A percentile compares a stretch with the other conserved stretches of the same genome.
phyloP scores from a whole-genome alignment of 2,113 vertebrate genomes.

The human (Homo sapiens) region DNA sequence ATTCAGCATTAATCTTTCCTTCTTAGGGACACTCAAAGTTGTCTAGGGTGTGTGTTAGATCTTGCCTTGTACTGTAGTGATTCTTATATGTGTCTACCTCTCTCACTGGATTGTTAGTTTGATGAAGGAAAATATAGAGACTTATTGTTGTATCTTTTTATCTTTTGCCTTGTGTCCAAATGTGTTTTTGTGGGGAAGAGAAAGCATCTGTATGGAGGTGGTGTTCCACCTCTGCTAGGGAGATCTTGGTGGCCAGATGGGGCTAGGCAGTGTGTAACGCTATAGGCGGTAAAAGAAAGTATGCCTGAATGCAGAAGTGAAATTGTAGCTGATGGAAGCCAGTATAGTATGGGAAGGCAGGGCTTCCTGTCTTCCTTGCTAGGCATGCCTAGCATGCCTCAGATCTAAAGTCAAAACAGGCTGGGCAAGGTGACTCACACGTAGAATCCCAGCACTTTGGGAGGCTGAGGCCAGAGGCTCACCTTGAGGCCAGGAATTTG shows the following conservation, averaged over 20 bases:
- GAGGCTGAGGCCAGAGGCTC: neutral
- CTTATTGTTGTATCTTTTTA: neutral
- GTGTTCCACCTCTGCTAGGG: neutral
- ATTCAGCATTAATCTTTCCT: neutral
- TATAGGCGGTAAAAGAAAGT: neutral
- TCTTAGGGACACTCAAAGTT: neutral
- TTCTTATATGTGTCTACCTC: fast-evolving
- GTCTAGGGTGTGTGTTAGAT: neutral
- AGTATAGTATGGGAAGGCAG: neutral
- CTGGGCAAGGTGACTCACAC: neutral
- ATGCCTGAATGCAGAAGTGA: neutral
- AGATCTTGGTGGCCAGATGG: neutral
- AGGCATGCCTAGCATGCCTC: neutral
- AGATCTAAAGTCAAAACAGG: neutral
- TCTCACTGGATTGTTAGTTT: neutral
- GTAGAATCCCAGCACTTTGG: neutral
- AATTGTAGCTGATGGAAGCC: neutral
- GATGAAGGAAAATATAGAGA: neutral
- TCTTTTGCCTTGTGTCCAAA: neutral
- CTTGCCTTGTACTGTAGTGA: neutral
- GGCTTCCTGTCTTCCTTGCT: neutral
- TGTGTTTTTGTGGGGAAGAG: neutral
- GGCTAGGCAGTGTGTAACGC: fast-evolving
- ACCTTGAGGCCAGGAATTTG: neutral
- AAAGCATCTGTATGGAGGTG: neutral